Evolutionary conservation across 1,140 invertebrate species (phyloP).

Genomic region (Apis dorsata): DNA sequence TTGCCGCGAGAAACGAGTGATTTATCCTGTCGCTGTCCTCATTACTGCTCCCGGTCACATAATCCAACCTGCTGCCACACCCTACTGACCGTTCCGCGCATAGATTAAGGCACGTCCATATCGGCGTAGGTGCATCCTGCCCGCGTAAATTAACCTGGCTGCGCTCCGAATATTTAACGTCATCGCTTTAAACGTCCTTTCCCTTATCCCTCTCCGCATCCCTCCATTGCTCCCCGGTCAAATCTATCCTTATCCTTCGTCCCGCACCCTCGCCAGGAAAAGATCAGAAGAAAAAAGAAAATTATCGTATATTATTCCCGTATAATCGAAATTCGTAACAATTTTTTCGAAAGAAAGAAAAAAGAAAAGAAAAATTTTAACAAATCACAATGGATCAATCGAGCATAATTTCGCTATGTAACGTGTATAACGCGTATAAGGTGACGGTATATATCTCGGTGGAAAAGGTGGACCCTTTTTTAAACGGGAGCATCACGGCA

Average conservation of each 20-base stretch:
- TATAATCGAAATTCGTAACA: not conserved
- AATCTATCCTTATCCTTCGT: too few relatives aligned
- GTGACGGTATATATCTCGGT: too few relatives aligned
- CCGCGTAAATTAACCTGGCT: constrained; percentile 53
- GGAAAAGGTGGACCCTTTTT: constrained; percentile 8
- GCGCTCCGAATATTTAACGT: constrained; percentile 40
- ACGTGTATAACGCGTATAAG: too few relatives aligned
- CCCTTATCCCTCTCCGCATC: not conserved
- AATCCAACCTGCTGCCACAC: constrained; percentile 74
- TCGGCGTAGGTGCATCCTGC: constrained; percentile 60
- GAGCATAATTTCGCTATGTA: too few relatives aligned
- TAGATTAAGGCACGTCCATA: constrained; percentile 70
- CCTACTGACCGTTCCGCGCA: constrained; percentile 66
- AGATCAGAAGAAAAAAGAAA: too few relatives aligned
- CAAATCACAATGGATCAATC: too few relatives aligned
- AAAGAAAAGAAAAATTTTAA: too few relatives aligned
- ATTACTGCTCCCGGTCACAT: constrained; percentile 74
- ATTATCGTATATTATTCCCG: not conserved
- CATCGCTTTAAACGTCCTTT: not conserved
- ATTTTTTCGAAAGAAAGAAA: too few relatives aligned
- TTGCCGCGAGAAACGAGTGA: constrained; percentile 72
- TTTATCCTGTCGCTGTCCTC: constrained; percentile 77
- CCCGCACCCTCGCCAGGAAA: too few relatives aligned
- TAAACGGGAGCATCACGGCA: not conserved
- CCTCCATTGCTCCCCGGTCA: not conserved